These are phyloP conservation scores for Bovichtus variegatus DNA, from an alignment of 2,797 vertebrate species.

Conservation along the genomic window DNA sequence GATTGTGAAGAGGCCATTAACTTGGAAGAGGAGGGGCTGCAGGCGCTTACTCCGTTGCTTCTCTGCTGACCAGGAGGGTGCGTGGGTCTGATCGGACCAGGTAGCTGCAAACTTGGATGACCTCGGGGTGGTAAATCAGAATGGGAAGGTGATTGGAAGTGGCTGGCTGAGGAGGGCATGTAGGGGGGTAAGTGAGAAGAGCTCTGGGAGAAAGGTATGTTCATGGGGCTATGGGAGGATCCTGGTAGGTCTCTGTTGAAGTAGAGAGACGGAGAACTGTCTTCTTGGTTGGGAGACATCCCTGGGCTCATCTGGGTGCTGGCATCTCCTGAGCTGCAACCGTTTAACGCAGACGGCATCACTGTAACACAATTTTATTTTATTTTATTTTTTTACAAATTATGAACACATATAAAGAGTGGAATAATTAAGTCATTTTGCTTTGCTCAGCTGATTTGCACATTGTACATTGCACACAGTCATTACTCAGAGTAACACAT, in stretches of 20 bases:
- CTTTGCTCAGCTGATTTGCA: background rate
- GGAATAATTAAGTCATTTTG: background rate
- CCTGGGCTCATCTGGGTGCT: conserved; percentile 39
- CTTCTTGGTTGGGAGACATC: conserved; percentile 65
- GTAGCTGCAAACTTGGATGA: conserved; percentile 58
- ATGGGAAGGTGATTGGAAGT: conserved; percentile 31
- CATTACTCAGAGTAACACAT: background rate
- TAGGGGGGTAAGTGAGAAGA: conserved; percentile 43
- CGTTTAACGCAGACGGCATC: conserved; percentile 66
- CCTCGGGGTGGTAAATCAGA: conserved; percentile 38
- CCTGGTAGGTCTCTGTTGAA: conserved; percentile 50
- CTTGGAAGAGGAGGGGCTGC: conserved; percentile 32
- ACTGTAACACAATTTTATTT: conserved; percentile 77
- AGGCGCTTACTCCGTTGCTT: conserved; percentile 36
- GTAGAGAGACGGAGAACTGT: conserved; percentile 55
- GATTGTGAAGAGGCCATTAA: conserved; percentile 38
- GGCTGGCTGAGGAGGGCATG: conserved; percentile 30
- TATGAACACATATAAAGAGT: background rate
- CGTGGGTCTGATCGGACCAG: conserved; percentile 48
- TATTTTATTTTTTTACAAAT: no score
- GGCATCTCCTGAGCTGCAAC: conserved; percentile 66
- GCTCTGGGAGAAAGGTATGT: conserved; percentile 55
- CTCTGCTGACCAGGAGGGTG: conserved; percentile 13
- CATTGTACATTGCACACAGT: background rate
- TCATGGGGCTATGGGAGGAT: conserved; percentile 58